Percentiles rank a stretch among this genome's conserved stretches.
Evolutionary conservation across 2,797 vertebrate genomes (phyloP).

Genomic region (Thripadectes ignobilis): DNA sequence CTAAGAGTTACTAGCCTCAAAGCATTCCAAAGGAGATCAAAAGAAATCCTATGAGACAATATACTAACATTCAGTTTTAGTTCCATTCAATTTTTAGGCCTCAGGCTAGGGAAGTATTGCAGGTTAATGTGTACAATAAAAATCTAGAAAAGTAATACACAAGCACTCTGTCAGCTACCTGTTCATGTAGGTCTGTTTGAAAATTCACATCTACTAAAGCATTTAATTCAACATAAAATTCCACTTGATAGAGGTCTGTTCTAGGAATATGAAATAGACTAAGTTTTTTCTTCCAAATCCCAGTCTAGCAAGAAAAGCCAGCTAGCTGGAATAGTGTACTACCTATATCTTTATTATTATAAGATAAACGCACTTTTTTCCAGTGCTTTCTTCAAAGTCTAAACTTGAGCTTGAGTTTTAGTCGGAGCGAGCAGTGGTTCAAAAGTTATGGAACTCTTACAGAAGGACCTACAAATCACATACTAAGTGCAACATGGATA

Average conservation of each 20-base stretch:
- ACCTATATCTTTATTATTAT: not conserved
- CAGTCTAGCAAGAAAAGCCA: not conserved
- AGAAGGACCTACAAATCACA: not conserved
- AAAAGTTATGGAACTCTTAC: not conserved
- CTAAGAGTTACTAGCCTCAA: not conserved
- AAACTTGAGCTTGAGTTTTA: not conserved
- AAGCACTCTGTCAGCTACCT: not conserved
- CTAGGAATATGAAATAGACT: not conserved
- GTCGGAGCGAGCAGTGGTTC: not conserved
- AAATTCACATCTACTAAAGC: not conserved
- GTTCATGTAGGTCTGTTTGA: not conserved
- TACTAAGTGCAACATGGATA: rapidly evolving
- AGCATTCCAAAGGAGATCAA: not conserved
- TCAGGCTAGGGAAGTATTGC: not conserved
- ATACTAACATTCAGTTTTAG: not conserved
- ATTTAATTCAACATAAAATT: not conserved
- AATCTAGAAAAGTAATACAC: not conserved
- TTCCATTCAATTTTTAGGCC: not conserved
- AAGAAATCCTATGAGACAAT: not conserved
- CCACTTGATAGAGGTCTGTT: not conserved
- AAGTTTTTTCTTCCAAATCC: not conserved
- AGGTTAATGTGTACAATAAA: not conserved
- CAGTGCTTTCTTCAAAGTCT: not conserved
- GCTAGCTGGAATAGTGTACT: not conserved
- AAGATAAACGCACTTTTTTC: not conserved